phyloP scores from a whole-genome alignment of 2,113 vertebrate species.

The Oreamnos americanus region DNA sequence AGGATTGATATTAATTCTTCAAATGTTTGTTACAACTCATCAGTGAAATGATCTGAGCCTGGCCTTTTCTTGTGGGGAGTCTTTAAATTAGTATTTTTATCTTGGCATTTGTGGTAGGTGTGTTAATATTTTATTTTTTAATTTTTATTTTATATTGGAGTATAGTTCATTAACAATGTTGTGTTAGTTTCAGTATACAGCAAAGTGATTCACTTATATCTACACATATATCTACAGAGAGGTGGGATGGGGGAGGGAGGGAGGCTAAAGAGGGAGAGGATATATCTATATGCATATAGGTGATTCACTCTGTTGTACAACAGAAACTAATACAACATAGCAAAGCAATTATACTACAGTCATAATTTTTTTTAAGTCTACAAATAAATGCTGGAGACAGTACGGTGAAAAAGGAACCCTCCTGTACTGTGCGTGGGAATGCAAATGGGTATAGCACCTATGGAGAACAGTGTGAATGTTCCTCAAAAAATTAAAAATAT shows the following conservation, averaged over 20 bases:
- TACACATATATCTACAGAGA: not conserved
- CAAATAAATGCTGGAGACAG: not conserved
- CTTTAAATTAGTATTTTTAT: not conserved
- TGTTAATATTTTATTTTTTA: not conserved
- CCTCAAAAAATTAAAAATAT: not conserved
- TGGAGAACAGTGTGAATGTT: not conserved
- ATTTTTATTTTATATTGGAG: not conserved
- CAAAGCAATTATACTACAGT: not conserved
- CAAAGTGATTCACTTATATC: not conserved
- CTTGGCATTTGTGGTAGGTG: not conserved
- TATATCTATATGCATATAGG: not conserved
- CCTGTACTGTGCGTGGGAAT: not conserved
- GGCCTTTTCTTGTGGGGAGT: not conserved
- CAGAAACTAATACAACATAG: not conserved
- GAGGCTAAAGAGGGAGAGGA: not conserved
- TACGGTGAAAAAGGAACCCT: not conserved
- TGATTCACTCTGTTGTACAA: not conserved
- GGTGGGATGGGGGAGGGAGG: not conserved
- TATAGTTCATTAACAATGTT: not conserved
- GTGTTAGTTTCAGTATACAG: not conserved
- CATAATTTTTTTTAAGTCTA: not conserved
- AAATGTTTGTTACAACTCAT: not conserved
- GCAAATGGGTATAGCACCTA: not conserved
- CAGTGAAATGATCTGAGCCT: not conserved
- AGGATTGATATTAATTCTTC: not conserved